Conservation (phyloP, 2,797 vertebrate genomes). For the Rhabdophis nuchalis region DNA sequence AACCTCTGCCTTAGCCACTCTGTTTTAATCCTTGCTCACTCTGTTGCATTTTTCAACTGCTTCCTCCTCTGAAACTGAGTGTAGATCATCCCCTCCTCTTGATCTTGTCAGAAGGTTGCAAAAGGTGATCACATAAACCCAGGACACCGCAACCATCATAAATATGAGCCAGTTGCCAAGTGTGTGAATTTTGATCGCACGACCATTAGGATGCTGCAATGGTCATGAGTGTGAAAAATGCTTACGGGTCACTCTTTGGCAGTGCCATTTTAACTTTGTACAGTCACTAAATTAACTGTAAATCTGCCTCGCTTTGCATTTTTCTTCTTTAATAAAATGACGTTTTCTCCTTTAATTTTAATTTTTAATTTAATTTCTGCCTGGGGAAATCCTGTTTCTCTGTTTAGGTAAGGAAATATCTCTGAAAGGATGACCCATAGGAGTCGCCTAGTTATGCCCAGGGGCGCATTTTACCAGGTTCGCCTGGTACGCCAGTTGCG, state of each 20-base stretch:
- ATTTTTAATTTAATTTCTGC: not conserved
- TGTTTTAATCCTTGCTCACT: not conserved
- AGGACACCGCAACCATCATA: not conserved
- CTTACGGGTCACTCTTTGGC: not conserved
- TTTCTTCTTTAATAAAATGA: not conserved
- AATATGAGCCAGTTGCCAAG: not conserved
- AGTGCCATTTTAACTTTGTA: not conserved
- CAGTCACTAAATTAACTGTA: not conserved
- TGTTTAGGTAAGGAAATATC: not conserved
- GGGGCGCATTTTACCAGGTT: no score
- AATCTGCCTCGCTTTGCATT: not conserved
- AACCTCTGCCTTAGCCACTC: no score
- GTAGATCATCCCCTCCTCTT: not conserved
- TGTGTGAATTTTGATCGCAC: not conserved
- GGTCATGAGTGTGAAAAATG: not conserved
- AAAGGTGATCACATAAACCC: not conserved
- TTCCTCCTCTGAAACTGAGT: not conserved
- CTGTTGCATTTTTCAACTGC: not conserved
- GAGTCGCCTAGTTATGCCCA: not conserved
- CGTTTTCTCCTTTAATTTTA: not conserved
- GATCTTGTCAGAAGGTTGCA: not conserved
- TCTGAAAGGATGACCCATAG: not conserved
- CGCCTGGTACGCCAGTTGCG: no score
- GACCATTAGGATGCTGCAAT: not conserved
- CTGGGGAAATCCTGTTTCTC: not conserved